A percentile compares a stretch with the other conserved stretches of the same genome.
phyloP scores from a whole-genome alignment of 2,113 vertebrate genomes.

The Notechis scutatus region DNA sequence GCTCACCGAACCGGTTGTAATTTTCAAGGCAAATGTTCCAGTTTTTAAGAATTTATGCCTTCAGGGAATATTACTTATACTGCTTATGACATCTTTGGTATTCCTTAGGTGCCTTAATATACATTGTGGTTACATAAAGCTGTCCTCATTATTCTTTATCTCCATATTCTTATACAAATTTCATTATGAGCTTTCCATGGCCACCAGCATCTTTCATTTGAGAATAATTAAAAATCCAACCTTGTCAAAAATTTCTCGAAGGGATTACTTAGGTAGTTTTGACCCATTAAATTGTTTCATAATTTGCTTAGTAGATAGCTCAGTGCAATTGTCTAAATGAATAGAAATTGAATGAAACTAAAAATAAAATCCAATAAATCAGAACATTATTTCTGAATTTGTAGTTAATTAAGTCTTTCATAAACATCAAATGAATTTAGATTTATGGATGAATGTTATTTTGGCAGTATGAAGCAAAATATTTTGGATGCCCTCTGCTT shows the following conservation, averaged over 20 bases:
- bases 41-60: not conserved
- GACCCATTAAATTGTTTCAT: constrained; percentile 10
- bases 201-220: not conserved
- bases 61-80: not conserved
- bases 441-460: constrained; percentile 46
- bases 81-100: not conserved
- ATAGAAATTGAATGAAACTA: constrained; percentile 42
- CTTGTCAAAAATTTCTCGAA: constrained; percentile 2
- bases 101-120: not conserved
- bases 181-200: not conserved
- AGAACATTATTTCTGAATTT: constrained; percentile 43
- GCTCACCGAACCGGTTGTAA: not conserved
- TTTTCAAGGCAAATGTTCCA: not conserved
- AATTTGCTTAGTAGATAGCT: constrained; percentile 25
- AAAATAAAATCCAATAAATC: constrained; percentile 31
- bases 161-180: constrained; percentile 22
- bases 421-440: constrained; percentile 39
- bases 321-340: constrained; percentile 29
- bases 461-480: constrained; percentile 30
- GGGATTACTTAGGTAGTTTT: constrained; percentile 26
- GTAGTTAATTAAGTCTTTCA: constrained; percentile 24
- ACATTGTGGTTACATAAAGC: constrained; percentile 19
- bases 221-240: not conserved
- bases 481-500: constrained; percentile 28
- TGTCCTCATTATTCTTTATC: not conserved